Conservation (phyloP, 2,888 invertebrate genomes). For the Antheraea assamensis region DNA sequence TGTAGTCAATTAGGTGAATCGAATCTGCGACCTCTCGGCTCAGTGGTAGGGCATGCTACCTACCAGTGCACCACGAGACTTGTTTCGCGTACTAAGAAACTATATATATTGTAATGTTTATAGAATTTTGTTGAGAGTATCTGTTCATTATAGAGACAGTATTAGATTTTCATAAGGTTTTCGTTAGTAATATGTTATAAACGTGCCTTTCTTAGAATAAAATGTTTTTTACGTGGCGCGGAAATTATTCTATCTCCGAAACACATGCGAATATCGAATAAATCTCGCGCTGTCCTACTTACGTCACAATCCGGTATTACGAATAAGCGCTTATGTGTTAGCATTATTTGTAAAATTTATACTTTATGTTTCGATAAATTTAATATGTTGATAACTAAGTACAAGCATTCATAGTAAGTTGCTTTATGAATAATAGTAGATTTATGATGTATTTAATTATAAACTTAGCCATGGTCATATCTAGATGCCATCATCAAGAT, state of each 20-base stretch:
- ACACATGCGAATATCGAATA: constrained; percentile 12
- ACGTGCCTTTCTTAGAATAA: neutral
- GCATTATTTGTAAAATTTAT: neutral
- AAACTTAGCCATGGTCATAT: neutral
- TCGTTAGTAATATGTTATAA: neutral
- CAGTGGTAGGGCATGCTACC: no score
- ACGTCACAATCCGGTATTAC: constrained; percentile 6
- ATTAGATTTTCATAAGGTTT: no score
- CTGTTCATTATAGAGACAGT: neutral
- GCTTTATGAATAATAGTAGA: neutral
- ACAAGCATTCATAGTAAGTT: neutral
- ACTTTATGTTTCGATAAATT: neutral
- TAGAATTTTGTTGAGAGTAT: neutral
- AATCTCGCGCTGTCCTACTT: constrained; percentile 14
- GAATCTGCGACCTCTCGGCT: no score
- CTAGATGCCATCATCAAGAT: neutral
- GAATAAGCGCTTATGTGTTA: neutral
- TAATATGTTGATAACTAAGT: neutral
- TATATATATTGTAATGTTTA: neutral
- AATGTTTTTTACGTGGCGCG: neutral
- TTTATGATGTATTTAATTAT: neutral
- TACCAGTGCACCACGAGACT: no score
- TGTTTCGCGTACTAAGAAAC: no score
- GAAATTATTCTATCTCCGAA: constrained; percentile 11
- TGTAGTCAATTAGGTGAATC: no score